A percentile compares a stretch with the other conserved stretches of the same genome.
Conservation (phyloP, 2,113 vertebrate species). For the Hydropotes inermis region DNA sequence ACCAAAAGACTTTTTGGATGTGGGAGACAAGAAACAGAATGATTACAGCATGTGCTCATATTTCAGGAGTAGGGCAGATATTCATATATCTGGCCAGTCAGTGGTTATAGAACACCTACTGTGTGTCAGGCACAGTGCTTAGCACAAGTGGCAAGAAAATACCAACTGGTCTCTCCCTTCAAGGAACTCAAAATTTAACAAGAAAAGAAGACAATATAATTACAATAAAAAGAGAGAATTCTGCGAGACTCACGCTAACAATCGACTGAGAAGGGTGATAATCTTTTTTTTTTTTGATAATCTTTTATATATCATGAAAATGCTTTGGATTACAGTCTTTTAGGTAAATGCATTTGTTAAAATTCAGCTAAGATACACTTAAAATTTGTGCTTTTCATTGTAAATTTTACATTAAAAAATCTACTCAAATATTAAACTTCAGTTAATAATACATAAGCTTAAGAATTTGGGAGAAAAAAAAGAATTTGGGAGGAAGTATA, state of each 20-base stretch:
- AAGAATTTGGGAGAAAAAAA: not conserved
- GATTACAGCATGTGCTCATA: not conserved
- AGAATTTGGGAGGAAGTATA: not conserved
- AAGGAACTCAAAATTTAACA: not conserved
- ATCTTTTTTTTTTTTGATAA: not conserved
- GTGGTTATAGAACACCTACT: not conserved
- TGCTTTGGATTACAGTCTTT: not conserved
- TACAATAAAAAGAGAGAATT: not conserved
- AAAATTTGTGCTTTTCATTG: slow-evolving; percentile 15
- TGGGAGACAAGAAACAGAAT: not conserved
- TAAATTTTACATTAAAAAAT: not conserved
- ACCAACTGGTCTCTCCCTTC: not conserved
- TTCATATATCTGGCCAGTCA: not conserved
- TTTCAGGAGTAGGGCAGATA: not conserved
- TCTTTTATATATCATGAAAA: not conserved
- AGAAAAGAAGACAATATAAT: not conserved
- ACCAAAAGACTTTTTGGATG: not conserved
- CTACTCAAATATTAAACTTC: not conserved
- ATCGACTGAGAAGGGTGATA: not conserved
- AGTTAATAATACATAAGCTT: not conserved
- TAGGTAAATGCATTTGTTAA: not conserved
- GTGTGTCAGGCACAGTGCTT: not conserved
- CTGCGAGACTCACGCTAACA: not conserved
- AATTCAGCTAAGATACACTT: not conserved
- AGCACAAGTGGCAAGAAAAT: not conserved